Conservation (phyloP, 2,113 vertebrate species). For the Oncorhynchus nerka region DNA sequence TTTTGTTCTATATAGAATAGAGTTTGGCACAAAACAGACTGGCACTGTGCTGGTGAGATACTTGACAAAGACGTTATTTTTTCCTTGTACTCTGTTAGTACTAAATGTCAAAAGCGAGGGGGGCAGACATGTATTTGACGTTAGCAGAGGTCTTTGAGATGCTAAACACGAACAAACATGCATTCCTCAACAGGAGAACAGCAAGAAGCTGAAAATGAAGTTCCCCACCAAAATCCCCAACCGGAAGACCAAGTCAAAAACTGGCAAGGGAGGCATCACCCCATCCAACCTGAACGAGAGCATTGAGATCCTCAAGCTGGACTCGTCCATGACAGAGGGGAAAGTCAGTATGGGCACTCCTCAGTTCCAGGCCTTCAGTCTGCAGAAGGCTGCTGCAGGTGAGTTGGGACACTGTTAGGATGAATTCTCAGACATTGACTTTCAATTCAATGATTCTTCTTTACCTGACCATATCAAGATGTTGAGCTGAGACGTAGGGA, state of each 20-base stretch:
- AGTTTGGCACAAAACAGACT: too few species aligned
- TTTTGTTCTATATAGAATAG: too few species aligned
- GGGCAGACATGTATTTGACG: too few species aligned
- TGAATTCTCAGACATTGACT: too few species aligned
- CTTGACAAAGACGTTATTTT: too few species aligned
- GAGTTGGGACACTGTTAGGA: conserved; percentile 2
- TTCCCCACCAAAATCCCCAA: conserved; percentile 98
- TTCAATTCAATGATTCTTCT: too few species aligned
- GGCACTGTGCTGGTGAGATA: too few species aligned
- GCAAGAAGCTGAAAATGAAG: conserved; percentile 99
- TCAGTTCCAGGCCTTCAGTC: conserved; percentile 88
- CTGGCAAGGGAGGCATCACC: conserved; percentile 88
- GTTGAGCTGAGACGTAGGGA: too few species aligned
- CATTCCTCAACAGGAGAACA: conserved; percentile 84
- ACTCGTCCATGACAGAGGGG: conserved; percentile 87
- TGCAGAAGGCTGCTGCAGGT: conserved; percentile 95
- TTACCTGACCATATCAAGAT: too few species aligned
- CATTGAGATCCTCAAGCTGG: conserved; percentile 93
- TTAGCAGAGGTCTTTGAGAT: not conserved
- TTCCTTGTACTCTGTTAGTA: too few species aligned
- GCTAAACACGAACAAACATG: too few species aligned
- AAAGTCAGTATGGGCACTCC: conserved; percentile 83
- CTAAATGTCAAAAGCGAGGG: not conserved
- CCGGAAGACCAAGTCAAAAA: conserved; percentile 97
- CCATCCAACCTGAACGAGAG: conserved; percentile 93